Evolutionary conservation across 2,888 invertebrate genomes (phyloP).

Genomic region (Uloborus plumipes): DNA sequence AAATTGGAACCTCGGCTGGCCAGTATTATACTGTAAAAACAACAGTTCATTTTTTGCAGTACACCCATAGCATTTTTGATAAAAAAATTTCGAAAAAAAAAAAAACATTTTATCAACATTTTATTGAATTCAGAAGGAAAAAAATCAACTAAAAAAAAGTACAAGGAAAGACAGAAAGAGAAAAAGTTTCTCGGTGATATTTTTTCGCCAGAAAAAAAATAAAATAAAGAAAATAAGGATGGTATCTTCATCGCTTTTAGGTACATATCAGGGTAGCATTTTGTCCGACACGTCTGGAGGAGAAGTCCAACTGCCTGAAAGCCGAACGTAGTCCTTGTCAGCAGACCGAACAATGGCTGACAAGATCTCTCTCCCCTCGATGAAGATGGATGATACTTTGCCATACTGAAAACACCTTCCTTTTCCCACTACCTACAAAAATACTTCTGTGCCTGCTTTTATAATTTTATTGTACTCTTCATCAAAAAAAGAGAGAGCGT

Average conservation of each 20-base stretch:
- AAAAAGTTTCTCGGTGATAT: neutral
- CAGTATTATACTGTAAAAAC: too few species aligned
- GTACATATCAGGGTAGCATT: conserved; percentile 15
- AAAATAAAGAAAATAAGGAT: neutral
- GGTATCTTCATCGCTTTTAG: neutral
- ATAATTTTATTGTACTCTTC: too few species aligned
- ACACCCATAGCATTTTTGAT: too few species aligned
- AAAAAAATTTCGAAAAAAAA: too few species aligned
- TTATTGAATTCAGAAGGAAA: neutral
- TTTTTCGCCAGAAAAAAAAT: neutral
- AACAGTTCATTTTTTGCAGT: too few species aligned
- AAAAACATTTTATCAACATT: too few species aligned
- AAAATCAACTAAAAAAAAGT: neutral
- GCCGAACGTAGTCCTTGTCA: conserved; percentile 45
- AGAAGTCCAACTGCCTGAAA: conserved; percentile 36
- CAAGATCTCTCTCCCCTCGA: conserved; percentile 24
- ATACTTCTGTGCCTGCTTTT: conserved; percentile 4
- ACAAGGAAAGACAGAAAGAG: neutral
- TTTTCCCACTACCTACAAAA: conserved; percentile 36
- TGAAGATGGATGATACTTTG: conserved; percentile 52
- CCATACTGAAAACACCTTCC: conserved; percentile 13
- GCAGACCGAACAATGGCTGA: conserved; percentile 42
- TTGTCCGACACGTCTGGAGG: conserved; percentile 11
- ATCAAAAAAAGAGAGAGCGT: too few species aligned
- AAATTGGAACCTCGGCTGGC: too few species aligned